Evolutionary conservation across 2,797 vertebrate genomes (phyloP).

Genomic region (Glyptemys insculpta): DNA sequence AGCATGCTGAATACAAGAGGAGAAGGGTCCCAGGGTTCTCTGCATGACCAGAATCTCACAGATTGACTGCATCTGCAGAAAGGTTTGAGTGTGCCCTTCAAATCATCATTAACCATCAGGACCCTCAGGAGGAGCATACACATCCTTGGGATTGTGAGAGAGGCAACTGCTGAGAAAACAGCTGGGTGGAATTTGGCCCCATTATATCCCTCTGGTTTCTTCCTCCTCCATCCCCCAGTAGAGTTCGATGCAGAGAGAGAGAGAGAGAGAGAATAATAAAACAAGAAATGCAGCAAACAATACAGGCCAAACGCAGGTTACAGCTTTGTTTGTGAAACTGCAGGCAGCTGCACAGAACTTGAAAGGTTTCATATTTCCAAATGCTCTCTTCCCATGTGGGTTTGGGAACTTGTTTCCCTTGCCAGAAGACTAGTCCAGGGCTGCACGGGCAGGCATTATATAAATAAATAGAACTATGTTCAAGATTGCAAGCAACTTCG

Average conservation of each 20-base stretch:
- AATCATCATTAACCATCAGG: constrained; percentile 73
- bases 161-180: constrained; percentile 67
- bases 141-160: constrained; percentile 58
- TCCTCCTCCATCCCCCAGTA: background rate
- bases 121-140: constrained; percentile 68
- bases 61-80: constrained; percentile 64
- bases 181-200: constrained; percentile 66
- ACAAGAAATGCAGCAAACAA: background rate
- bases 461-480: constrained; percentile 57
- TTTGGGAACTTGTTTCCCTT: constrained; percentile 32
- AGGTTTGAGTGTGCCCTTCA: constrained; percentile 70
- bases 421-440: background rate
- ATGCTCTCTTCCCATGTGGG: accelerated
- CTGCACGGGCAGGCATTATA: constrained; percentile 46
- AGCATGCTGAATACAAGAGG: constrained; percentile 41
- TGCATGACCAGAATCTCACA: constrained; percentile 56
- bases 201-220: constrained; percentile 8
- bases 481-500: background rate
- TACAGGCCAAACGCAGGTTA: background rate
- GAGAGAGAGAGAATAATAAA: background rate
- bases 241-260: background rate
- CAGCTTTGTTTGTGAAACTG: background rate
- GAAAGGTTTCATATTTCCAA: constrained; percentile 30
- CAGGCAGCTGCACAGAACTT: background rate
- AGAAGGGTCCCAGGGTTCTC: constrained; percentile 66